phyloP scores from a whole-genome alignment of 2,797 vertebrate genomes.

The Microctenopoma lineatum region DNA sequence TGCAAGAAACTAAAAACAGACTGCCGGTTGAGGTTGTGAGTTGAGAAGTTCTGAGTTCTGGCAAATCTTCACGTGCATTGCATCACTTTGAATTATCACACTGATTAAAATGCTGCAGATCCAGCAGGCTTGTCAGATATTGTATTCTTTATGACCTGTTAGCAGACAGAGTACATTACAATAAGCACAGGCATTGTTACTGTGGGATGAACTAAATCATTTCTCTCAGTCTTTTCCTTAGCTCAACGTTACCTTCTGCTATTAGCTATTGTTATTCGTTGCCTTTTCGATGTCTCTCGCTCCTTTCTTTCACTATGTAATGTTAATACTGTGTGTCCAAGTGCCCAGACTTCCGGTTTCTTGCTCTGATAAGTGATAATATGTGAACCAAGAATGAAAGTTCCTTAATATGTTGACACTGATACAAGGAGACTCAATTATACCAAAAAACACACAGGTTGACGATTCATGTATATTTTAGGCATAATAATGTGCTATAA shows the following conservation, averaged over 20 bases:
- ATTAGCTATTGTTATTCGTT: neutral
- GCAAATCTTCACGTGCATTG: constrained; percentile 29
- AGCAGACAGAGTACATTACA: constrained; percentile 5
- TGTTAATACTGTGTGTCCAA: neutral
- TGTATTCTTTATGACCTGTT: constrained; percentile 41
- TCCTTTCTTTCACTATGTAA: neutral
- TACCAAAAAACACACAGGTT: neutral
- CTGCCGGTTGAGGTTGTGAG: constrained; percentile 8
- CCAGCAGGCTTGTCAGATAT: constrained; percentile 21
- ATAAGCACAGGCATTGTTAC: constrained; percentile 12
- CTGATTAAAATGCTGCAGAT: constrained; percentile 29
- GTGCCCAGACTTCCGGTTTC: neutral
- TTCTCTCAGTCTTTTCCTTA: constrained; percentile 6
- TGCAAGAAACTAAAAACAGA: constrained; percentile 22
- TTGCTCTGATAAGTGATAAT: neutral
- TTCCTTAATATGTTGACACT: neutral
- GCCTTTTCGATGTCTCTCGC: neutral
- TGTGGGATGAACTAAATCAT: neutral
- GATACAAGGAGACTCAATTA: neutral
- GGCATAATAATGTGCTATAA: constrained; percentile 4
- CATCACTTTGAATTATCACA: constrained; percentile 42
- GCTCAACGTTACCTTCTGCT: neutral
- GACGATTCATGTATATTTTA: constrained; percentile 2
- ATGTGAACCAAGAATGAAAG: neutral
- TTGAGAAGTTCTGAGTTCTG: constrained; percentile 7